Evolutionary conservation across 2,797 vertebrate species (phyloP), one percentile per base, ranked within the genome.

Genomic region (Aldrovandia affinis): DNA sequence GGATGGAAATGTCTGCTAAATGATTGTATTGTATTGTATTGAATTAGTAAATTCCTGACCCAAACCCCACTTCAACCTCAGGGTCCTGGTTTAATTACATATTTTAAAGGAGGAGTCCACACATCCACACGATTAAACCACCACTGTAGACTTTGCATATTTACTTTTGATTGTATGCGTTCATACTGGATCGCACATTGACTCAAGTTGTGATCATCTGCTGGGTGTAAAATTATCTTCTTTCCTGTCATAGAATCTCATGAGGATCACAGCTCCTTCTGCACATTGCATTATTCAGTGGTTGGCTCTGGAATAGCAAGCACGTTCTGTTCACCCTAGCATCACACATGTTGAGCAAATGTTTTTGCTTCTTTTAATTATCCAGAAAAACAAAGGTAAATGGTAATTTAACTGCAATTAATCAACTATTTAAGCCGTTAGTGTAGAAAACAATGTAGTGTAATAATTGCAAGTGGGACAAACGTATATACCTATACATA

Each of bases 401-500:
- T 28, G 36, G 44, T 73, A 86, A 89, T 86, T 7, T 83, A 86
- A 83, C 80, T 83, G 82, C 87, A 85, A 90, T 83, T 87, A 86
- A 89, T 90, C 85, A 81, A 88, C 92, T 90, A 86, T 90, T 87
- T 78, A 44, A 33, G 81, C 42, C 3, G 36, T 86, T 86, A 81
- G 80, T 84, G 63, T 85, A 85, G 81, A 83, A 80, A 83, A n/a
- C n/a, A n/a, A n/a, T n/a, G 83, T 85, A 80, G 39, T 83, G 81
- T n/a, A 73, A 42, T 83, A 68, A 80, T 78, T 52, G 70, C 22
- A 36, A 39, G 77, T 81, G 82, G 55, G 70, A 2, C 6, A 65
- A 61, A 22, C 22, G 61, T 85, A 81, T 57, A 81, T 81, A 42
- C n/a, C 88, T 80, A 61, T 63, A 65, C 73, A 63, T 47, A n/a